These are phyloP conservation scores for Drosophila quadrilineata DNA, from an alignment of 1,140 invertebrate genomes.

Conservation along the genomic window DNA sequence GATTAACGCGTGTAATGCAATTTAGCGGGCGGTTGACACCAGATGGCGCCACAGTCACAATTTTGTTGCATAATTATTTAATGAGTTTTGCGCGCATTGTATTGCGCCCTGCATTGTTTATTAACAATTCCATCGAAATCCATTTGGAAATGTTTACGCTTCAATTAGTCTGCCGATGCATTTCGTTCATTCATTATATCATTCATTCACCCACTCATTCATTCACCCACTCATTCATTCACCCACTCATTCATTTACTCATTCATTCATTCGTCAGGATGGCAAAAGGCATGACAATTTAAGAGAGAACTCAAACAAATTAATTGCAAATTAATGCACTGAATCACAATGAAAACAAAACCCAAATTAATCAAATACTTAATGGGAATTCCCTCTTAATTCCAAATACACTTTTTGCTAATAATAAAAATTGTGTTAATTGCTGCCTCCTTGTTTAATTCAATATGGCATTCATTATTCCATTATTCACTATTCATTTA, in stretches of 20 bases:
- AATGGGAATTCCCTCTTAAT: constrained; percentile 8
- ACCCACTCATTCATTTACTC: no score
- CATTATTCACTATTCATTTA: constrained; percentile 49
- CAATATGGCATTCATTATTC: constrained; percentile 68
- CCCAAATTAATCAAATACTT: constrained; percentile 46
- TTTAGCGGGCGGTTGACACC: constrained; percentile 36
- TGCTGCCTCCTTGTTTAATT: constrained; percentile 58
- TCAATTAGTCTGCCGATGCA: constrained; percentile 52
- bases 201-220: no score
- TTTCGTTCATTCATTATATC: constrained; percentile 7
- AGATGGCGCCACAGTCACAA: constrained; percentile 1
- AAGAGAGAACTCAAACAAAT: constrained; percentile 32
- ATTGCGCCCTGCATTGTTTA: constrained; percentile 44
- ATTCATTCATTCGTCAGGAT: neutral
- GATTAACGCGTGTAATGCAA: constrained; percentile 68
- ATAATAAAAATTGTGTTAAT: constrained; percentile 70
- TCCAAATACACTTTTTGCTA: constrained; percentile 22
- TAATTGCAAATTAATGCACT: constrained; percentile 73
- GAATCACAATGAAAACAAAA: constrained; percentile 35
- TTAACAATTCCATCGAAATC: constrained; percentile 45
- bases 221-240: no score
- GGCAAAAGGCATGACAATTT: constrained; percentile 33
- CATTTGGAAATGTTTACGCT: constrained; percentile 72
- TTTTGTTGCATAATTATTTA: constrained; percentile 60
- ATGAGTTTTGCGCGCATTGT: constrained; percentile 39